These are phyloP conservation scores for Leptoteleia sp. DNA, from an alignment of 1,140 invertebrate genomes.

Conservation along the genomic window DNA sequence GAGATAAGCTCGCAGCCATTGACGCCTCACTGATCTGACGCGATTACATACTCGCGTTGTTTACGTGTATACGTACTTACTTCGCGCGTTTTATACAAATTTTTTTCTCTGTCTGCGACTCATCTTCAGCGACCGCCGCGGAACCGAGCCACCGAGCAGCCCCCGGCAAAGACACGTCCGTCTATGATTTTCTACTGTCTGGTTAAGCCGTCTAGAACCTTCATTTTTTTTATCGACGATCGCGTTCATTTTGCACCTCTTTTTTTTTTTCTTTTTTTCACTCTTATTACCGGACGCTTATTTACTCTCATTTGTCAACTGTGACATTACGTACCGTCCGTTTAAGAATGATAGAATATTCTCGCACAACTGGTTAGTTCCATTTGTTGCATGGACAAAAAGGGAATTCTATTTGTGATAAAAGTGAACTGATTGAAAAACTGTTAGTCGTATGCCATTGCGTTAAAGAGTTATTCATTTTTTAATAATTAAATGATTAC, in stretches of 20 bases:
- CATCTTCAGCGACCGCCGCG: constrained; percentile 37
- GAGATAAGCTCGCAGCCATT: constrained; percentile 73
- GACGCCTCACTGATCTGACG: constrained; percentile 77
- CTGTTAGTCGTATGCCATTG: too few species aligned
- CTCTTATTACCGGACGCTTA: constrained; percentile 19
- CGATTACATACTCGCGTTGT: constrained; percentile 72
- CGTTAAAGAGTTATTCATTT: too few species aligned
- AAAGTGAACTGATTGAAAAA: too few species aligned
- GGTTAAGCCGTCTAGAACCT: constrained; percentile 3
- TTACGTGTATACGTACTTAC: constrained; percentile 55
- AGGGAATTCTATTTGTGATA: too few species aligned
- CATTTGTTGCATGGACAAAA: too few species aligned
- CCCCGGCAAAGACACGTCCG: constrained; percentile 36
- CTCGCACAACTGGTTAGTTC: too few species aligned
- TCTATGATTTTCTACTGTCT: constrained; percentile 39
- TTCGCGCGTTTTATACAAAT: constrained; percentile 56
- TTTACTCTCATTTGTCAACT: too few species aligned
- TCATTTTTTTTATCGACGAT: constrained; percentile 12
- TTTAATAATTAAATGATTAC: too few species aligned
- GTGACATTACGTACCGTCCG: too few species aligned
- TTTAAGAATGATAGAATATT: too few species aligned
- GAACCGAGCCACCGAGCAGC: constrained; percentile 14
- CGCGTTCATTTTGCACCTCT: neutral
- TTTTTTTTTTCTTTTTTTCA: too few species aligned
- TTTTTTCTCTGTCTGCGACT: constrained; percentile 57